These are phyloP conservation scores for Varanus salvator DNA, from an alignment of 2,113 vertebrate species.

Conservation along the genomic window DNA sequence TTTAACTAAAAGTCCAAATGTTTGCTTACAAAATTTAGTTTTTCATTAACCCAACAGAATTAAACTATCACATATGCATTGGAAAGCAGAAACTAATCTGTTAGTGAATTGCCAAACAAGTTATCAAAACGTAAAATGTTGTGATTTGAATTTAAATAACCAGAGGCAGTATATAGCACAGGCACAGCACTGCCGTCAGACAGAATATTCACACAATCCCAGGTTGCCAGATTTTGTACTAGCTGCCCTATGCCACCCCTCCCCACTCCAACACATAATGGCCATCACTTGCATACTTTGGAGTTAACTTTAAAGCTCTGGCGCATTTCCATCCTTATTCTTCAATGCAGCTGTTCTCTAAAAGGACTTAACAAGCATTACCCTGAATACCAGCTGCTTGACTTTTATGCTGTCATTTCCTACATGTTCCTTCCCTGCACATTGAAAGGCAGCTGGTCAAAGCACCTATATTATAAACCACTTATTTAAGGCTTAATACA, in stretches of 20 bases:
- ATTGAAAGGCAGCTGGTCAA: neutral
- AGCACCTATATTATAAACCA: neutral
- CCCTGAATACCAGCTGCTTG: neutral
- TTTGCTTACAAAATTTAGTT: slow-evolving; percentile 66
- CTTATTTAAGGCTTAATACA: neutral
- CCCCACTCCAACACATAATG: neutral
- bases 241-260: no score
- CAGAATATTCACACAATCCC: neutral
- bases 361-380: neutral
- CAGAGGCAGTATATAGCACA: neutral
- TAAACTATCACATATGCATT: slow-evolving; percentile 30
- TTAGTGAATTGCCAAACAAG: neutral
- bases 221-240: neutral
- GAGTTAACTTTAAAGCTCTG: neutral
- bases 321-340: neutral
- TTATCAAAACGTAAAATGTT: neutral
- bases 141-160: slow-evolving; percentile 7
- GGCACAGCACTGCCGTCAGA: neutral
- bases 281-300: neutral
- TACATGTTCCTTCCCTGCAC: neutral
- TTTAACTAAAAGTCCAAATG: slow-evolving; percentile 44
- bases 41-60: slow-evolving; percentile 24
- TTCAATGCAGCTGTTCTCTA: neutral
- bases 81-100: slow-evolving; percentile 44
- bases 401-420: neutral